These are phyloP conservation scores for Sylvia atricapilla DNA, from an alignment of 2,113 vertebrate genomes.

Conservation along the genomic window DNA sequence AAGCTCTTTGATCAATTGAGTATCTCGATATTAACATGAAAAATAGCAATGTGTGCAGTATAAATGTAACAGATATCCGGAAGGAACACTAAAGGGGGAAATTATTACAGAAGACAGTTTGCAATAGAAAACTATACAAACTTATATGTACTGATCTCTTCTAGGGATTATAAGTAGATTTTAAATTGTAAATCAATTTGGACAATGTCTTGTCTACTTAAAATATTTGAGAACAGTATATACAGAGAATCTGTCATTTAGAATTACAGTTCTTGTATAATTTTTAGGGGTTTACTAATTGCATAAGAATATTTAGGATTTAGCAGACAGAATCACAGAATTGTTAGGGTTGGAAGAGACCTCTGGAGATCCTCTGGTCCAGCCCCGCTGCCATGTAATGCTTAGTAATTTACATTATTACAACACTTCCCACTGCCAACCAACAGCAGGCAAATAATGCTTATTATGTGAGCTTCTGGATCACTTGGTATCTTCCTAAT, in stretches of 20 bases:
- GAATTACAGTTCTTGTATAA: not conserved
- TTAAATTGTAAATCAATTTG: not conserved
- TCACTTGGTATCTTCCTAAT: not conserved
- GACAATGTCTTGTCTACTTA: not conserved
- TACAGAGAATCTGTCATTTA: not conserved
- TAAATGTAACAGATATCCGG: not conserved
- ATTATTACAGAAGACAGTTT: not conserved
- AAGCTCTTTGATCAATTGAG: not conserved
- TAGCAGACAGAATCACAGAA: not conserved
- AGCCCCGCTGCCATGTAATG: rapidly evolving
- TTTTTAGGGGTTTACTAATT: not conserved
- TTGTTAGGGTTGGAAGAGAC: not conserved
- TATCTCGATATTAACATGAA: not conserved
- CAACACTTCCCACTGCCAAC: not conserved
- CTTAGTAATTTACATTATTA: rapidly evolving
- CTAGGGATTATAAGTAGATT: not conserved
- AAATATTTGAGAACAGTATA: not conserved
- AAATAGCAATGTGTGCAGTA: not conserved
- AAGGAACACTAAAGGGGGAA: not conserved
- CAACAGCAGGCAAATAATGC: not conserved
- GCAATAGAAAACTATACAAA: not conserved
- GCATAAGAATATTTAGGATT: not conserved
- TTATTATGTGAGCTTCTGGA: not conserved
- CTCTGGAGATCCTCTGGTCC: not conserved
- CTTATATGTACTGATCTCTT: not conserved